These are phyloP conservation scores for Chlorospingus flavigularis DNA, from an alignment of 2,797 vertebrate species.

Conservation along the genomic window DNA sequence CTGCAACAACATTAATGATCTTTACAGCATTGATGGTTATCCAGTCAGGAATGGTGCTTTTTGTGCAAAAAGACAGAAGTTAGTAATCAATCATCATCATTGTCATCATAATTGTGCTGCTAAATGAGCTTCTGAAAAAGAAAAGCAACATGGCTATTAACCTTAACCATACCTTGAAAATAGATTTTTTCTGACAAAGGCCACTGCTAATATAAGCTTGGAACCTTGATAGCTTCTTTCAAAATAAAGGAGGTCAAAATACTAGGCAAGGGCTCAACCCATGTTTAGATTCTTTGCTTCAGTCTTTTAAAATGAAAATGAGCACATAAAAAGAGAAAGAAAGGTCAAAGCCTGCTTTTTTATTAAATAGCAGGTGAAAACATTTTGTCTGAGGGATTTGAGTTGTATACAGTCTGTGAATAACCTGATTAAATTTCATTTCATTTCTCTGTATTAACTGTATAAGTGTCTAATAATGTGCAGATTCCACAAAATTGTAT, in stretches of 20 bases:
- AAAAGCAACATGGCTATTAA: constrained; percentile 53
- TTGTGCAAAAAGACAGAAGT: constrained; percentile 44
- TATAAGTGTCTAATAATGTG: background rate
- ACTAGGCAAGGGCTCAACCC: background rate
- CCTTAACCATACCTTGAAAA: constrained; percentile 45
- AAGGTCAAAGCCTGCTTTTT: constrained; percentile 8
- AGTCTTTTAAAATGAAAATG: constrained; percentile 13
- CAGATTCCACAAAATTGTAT: background rate
- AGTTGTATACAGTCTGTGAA: background rate
- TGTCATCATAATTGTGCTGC: constrained; percentile 31
- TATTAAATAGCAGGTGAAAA: constrained; percentile 29
- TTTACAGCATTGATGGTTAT: constrained; percentile 42
- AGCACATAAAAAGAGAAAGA: background rate
- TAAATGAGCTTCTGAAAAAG: constrained; percentile 61
- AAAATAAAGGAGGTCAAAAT: constrained; percentile 6
- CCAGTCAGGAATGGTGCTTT: constrained; percentile 41
- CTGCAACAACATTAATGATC: constrained; percentile 51
- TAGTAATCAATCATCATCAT: constrained; percentile 59
- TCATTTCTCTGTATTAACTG: background rate
- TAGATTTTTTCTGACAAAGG: constrained; percentile 20
- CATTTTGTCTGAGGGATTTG: background rate
- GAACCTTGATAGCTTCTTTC: constrained; percentile 18
- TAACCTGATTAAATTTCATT: background rate
- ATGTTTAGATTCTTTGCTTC: background rate
- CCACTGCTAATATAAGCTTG: background rate